Evolutionary conservation across 2,888 invertebrate species (phyloP).

Genomic region (Scaptomyza reducta): DNA sequence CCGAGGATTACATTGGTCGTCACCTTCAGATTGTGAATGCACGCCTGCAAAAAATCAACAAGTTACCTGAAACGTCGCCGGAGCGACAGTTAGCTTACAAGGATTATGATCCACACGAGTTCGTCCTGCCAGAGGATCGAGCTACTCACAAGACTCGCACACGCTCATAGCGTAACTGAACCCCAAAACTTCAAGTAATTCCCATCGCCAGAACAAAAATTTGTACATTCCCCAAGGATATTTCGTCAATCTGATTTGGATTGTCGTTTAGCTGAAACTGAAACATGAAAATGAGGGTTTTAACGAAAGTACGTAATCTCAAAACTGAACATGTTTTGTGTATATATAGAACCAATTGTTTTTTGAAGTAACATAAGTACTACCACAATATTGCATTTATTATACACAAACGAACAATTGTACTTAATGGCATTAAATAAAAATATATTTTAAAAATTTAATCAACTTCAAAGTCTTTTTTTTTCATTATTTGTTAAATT

Average conservation of each 20-base stretch:
- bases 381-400: constrained; percentile 50
- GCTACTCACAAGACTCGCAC: constrained; percentile 47
- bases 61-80: constrained; percentile 79
- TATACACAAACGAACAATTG: constrained; percentile 45
- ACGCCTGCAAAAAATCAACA: constrained; percentile 80
- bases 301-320: constrained; percentile 53
- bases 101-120: constrained; percentile 83
- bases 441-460: no score
- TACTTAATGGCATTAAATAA: constrained; percentile 52
- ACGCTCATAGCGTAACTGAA: constrained; percentile 55
- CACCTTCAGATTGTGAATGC: constrained; percentile 93
- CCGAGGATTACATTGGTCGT: constrained; percentile 94
- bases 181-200: constrained; percentile 9
- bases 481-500: no score
- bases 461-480: no score
- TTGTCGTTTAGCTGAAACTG: background rate
- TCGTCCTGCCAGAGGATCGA: constrained; percentile 52
- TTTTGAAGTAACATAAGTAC: constrained; percentile 36
- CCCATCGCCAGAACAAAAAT: background rate
- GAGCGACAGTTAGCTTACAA: constrained; percentile 82
- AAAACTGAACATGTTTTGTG: constrained; percentile 55
- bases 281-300: constrained; percentile 8
- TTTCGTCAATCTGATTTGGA: constrained; percentile 12
- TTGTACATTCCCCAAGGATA: constrained; percentile 20
- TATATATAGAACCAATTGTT: constrained; percentile 58